phyloP scores from a whole-genome alignment of 1,140 invertebrate species.

The Cydia amplana region DNA sequence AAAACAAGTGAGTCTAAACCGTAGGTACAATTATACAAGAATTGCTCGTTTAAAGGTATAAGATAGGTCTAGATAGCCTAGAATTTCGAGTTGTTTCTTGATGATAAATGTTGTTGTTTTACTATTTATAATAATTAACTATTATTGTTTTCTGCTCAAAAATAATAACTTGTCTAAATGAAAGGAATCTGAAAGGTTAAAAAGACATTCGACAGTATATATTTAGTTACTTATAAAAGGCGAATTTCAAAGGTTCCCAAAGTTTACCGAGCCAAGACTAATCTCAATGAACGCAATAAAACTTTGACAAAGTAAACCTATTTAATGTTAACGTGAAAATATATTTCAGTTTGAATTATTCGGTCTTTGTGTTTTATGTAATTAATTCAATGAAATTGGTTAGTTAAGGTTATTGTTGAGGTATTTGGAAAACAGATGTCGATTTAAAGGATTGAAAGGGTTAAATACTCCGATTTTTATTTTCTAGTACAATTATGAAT shows the following conservation, averaged over 20 bases:
- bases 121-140: background rate
- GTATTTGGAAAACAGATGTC: background rate
- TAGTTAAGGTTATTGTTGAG: too few species aligned
- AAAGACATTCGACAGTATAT: background rate
- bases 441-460: background rate
- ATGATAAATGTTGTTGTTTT: too few species aligned
- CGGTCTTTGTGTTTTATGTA: background rate
- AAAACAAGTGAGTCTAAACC: too few species aligned
- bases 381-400: background rate
- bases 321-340: background rate
- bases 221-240: conserved; percentile 8
- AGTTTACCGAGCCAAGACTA: background rate
- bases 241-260: background rate
- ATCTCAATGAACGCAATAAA: background rate
- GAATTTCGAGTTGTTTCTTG: too few species aligned
- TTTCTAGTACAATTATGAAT: too few species aligned
- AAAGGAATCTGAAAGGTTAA: background rate
- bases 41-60: too few species aligned
- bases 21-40: too few species aligned
- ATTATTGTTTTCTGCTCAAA: background rate
- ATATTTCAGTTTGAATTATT: background rate
- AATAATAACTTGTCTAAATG: background rate
- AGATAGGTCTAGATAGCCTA: too few species aligned
- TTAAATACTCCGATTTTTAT: too few species aligned
- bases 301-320: conserved; percentile 14